These are phyloP conservation scores for Drosophila maculinotata DNA, from an alignment of 2,888 invertebrate species.

Conservation along the genomic window DNA sequence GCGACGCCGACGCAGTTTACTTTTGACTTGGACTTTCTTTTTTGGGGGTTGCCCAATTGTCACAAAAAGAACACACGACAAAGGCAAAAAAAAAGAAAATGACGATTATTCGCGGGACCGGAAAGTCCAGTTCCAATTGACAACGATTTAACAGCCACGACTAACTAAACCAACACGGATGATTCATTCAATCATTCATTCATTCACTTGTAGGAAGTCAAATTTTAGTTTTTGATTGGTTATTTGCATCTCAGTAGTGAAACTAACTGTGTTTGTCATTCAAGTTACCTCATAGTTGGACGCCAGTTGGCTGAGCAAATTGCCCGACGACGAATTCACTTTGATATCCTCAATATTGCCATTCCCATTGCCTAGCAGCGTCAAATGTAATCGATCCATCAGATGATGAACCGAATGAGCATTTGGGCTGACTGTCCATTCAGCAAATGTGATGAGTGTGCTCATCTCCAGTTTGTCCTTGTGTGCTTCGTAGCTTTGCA, in stretches of 20 bases:
- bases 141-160: too few species aligned
- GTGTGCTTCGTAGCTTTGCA: slow-evolving; percentile 87
- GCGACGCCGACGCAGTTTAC: slow-evolving; percentile 21
- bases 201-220: slow-evolving; percentile 37
- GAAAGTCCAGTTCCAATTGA: slow-evolving; percentile 65
- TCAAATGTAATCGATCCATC: slow-evolving; percentile 88
- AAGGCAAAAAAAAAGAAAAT: slow-evolving; percentile 14
- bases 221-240: slow-evolving; percentile 32
- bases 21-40: slow-evolving; percentile 53
- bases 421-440: slow-evolving; percentile 89
- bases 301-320: slow-evolving; percentile 69
- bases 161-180: slow-evolving; percentile 27
- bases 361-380: slow-evolving; percentile 85
- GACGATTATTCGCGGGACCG: slow-evolving; percentile 43
- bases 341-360: slow-evolving; percentile 56
- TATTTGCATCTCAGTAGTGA: slow-evolving; percentile 32
- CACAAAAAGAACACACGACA: slow-evolving; percentile 18
- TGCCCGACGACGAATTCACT: slow-evolving; percentile 51
- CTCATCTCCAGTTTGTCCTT: slow-evolving; percentile 87
- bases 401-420: slow-evolving; percentile 88
- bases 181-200: slow-evolving; percentile 31
- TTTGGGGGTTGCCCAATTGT: slow-evolving; percentile 55
- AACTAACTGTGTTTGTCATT: too few species aligned
- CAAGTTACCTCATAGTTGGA: slow-evolving; percentile 78
- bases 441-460: slow-evolving; percentile 90